Evolutionary conservation across 2,797 vertebrate genomes (phyloP), one percentile per base, ranked within the genome.

Genomic region (Channa striata): DNA sequence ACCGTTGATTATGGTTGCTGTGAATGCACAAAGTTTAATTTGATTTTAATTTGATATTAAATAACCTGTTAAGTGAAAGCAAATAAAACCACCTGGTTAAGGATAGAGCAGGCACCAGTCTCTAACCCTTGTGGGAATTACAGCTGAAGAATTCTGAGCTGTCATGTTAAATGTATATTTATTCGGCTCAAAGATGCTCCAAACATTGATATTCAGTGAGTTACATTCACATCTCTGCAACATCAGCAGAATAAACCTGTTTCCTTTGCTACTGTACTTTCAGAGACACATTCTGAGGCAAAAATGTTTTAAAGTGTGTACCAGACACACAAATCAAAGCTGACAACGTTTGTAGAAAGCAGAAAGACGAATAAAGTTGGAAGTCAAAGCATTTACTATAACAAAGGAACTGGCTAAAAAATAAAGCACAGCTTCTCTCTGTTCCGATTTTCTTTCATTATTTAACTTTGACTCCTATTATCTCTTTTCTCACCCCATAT

Each of bases 381-480:
- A 68, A 52, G 25, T 54, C 33, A 66, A 50, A 64, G 2, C 9
- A 51, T 69, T 66, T 54, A 48, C 11, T 42, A 21, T 21, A 44
- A 54, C 6, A 69, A 59, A 21, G 30, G 54, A 34, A 48, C 1
- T 30, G 25, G 20, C 25, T 42, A 37, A 11, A 48, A 46, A 65
- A 60, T 5, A 34, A 46, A 50, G 10, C 3, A 8, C 6, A 11
- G 7, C 17, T 53, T n/a, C 7, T 12, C 12, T 23, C 8, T 60
- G 8, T 56, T 56, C 11, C 34, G 11, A 52, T 51, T 50, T 50
- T 14, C 5, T 50, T 40, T 67, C 21, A 59, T 64, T 48, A 21
- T 37, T 14, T 54, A 25, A 37, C 59, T 51, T 39, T 65, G 47
- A 33, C 40, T 5, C 46, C 51, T 50, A 4, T 51, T 54, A 48